phyloP scores from a whole-genome alignment of 2,113 vertebrate genomes.

The Petrocephalus microphthalmus region DNA sequence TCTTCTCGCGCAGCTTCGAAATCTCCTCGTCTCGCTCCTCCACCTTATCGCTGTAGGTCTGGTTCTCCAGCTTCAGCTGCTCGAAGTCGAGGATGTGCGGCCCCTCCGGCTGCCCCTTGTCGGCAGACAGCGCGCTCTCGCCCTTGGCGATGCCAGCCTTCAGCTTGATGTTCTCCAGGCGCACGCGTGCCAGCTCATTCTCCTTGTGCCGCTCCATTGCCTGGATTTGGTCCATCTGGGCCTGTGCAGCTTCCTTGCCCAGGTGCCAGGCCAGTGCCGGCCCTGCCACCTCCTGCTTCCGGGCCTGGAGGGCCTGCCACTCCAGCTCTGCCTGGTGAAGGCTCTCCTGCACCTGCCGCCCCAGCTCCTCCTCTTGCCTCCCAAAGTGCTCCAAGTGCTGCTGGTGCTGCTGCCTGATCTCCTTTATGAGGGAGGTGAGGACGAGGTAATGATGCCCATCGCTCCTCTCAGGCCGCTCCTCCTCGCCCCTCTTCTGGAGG shows the following conservation, averaged over 20 bases:
- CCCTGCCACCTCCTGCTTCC: constrained; percentile 54
- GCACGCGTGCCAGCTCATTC: constrained; percentile 37
- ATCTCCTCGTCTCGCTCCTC: constrained; percentile 60
- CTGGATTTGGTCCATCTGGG: constrained; percentile 51
- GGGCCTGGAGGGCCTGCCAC: constrained; percentile 51
- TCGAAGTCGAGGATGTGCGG: constrained; percentile 58
- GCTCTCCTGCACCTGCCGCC: constrained; percentile 38
- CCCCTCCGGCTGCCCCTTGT: constrained; percentile 42
- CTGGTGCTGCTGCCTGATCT: constrained; percentile 40
- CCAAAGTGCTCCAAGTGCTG: constrained; percentile 34
- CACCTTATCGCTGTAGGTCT: constrained; percentile 51
- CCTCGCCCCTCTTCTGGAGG: constrained; percentile 41
- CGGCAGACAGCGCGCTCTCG: constrained; percentile 46
- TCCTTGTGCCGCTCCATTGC: constrained; percentile 55
- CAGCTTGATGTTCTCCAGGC: constrained; percentile 65
- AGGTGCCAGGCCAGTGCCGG: constrained; percentile 39
- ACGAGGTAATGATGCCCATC: constrained; percentile 50
- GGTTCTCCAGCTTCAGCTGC: constrained; percentile 64
- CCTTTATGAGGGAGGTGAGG: constrained; percentile 45
- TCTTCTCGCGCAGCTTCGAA: constrained; percentile 55
- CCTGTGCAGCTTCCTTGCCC: constrained; percentile 41
- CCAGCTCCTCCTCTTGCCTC: constrained; percentile 44
- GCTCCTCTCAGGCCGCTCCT: constrained; percentile 26
- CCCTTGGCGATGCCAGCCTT: constrained; percentile 41
- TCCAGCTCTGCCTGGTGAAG: constrained; percentile 47